Percentiles rank a stretch among this genome's conserved stretches.
Conservation (phyloP, 30 jellyfish, hydroid and myxozoan genomes). For the Aurelia coerulea region DNA sequence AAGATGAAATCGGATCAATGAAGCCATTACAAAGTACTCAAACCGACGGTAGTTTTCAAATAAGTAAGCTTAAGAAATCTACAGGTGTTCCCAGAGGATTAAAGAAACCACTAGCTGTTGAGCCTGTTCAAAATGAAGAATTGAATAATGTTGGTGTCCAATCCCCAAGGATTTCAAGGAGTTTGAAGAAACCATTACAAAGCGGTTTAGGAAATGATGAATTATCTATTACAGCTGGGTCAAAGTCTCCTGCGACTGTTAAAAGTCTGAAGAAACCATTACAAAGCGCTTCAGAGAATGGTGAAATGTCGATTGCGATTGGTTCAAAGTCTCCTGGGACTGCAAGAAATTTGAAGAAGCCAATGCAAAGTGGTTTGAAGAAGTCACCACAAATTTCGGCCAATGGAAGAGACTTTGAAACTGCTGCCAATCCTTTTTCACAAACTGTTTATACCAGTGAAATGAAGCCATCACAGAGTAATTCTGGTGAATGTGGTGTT, state of each 20-base stretch:
- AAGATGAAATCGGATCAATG: conserved; percentile 15
- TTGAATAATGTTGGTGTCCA: background rate
- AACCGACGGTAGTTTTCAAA: conserved; percentile 9
- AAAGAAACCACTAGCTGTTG: background rate
- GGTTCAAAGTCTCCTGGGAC: conserved; percentile 11
- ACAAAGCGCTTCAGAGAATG: background rate
- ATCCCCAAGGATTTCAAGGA: background rate
- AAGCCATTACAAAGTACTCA: conserved; percentile 16
- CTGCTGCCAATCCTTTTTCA: background rate
- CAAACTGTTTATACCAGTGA: too few species aligned
- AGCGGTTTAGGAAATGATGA: conserved; percentile 3
- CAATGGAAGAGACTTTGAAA: background rate
- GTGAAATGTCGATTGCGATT: background rate
- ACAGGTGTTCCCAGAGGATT: too few species aligned
- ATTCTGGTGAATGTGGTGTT: too few species aligned
- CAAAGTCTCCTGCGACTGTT: too few species aligned
- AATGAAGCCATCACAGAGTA: too few species aligned
- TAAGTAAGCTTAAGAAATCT: background rate
- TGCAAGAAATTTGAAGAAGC: conserved; percentile 8
- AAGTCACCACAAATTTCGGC: background rate
- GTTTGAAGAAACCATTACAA: conserved; percentile 3
- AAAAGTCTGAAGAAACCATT: conserved; percentile 15
- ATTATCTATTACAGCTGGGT: background rate
- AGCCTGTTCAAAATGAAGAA: conserved; percentile 2
- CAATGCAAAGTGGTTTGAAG: conserved; percentile 25